Evolutionary conservation across 2,888 invertebrate species (phyloP).

Genomic region (Clepsis dumicolana): DNA sequence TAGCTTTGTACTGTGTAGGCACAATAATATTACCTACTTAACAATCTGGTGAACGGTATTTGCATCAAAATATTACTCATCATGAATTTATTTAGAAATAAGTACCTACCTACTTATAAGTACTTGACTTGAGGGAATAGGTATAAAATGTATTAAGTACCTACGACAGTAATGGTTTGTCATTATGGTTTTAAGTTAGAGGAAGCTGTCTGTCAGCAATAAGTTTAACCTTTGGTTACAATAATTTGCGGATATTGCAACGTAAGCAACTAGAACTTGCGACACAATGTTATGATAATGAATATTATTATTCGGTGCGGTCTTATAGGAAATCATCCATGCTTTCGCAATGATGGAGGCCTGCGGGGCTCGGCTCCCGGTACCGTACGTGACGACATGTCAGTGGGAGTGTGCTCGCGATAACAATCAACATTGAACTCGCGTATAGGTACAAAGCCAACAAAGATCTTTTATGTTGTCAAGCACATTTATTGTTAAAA

Average conservation of each 20-base stretch:
- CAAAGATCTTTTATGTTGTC: conserved; percentile 68
- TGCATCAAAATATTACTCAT: neutral
- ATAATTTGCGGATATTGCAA: conserved; percentile 25
- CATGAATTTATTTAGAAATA: conserved; percentile 1
- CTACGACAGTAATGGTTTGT: neutral
- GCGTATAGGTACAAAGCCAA: conserved; percentile 69
- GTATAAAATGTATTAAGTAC: neutral
- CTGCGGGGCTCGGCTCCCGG: conserved; percentile 69
- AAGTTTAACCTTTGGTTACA: conserved; percentile 1
- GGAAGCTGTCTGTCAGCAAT: neutral
- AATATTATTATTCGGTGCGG: conserved; percentile 32
- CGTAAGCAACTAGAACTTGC: conserved; percentile 9
- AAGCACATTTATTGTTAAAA: conserved; percentile 36
- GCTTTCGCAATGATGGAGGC: conserved; percentile 67
- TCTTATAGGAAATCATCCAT: conserved; percentile 56
- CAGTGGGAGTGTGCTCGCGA: conserved; percentile 61
- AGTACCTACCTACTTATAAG: no score
- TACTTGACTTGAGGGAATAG: neutral
- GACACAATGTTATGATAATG: conserved; percentile 3
- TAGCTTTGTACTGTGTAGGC: conserved; percentile 5
- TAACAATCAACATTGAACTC: conserved; percentile 61
- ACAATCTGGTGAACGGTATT: neutral
- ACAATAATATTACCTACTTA: neutral
- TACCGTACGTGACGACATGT: conserved; percentile 55
- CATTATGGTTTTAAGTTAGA: neutral